Conservation (phyloP, 2,797 vertebrate genomes). For the Pempheris klunzingeri region DNA sequence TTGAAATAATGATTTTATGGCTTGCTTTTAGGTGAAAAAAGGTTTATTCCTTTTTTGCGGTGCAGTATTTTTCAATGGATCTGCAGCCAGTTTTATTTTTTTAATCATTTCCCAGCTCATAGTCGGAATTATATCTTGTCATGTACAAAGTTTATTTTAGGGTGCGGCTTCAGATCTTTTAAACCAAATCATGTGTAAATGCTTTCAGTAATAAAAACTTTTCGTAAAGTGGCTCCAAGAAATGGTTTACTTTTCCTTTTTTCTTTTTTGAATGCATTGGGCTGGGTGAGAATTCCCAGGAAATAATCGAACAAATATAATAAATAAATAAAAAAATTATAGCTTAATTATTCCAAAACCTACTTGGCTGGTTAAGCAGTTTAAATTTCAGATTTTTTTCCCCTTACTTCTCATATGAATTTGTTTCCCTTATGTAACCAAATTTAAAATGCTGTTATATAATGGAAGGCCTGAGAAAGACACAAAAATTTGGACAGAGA, state of each 20-base stretch:
- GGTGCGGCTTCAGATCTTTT: conserved; percentile 22
- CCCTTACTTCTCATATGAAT: not conserved
- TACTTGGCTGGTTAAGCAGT: not conserved
- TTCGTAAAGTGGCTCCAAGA: not conserved
- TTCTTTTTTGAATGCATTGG: not conserved
- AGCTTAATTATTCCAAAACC: not conserved
- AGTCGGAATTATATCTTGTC: not conserved
- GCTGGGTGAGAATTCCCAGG: fast-evolving
- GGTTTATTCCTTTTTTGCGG: not conserved
- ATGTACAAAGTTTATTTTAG: not conserved
- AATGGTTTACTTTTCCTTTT: not conserved
- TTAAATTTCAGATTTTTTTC: not conserved
- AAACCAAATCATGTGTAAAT: conserved; percentile 7
- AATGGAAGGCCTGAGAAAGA: conserved; percentile 39
- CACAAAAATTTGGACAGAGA: not conserved
- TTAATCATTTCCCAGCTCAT: not conserved
- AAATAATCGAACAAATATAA: too few species aligned
- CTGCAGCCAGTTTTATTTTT: not conserved
- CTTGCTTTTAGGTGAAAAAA: not conserved
- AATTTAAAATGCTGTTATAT: conserved; percentile 16
- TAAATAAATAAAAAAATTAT: too few species aligned
- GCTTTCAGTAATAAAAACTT: conserved; percentile 1
- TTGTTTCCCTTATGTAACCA: conserved; percentile 8
- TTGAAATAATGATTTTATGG: not conserved
- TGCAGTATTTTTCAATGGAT: conserved; percentile 5